phyloP scores from a whole-genome alignment of 2,888 invertebrate species.

The Sabatieria punctata region DNA sequence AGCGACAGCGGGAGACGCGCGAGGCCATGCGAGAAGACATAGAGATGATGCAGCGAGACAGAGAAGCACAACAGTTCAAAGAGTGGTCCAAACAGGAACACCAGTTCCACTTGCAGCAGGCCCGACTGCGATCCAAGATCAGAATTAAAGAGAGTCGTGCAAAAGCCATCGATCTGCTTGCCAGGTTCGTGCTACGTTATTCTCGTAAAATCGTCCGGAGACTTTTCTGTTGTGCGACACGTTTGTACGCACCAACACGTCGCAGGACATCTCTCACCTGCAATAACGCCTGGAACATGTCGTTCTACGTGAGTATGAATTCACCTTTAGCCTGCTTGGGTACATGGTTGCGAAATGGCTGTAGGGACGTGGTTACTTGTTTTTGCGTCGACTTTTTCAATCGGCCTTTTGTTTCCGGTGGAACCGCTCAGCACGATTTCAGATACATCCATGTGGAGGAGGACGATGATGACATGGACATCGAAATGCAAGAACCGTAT shows the following conservation, averaged over 20 bases:
- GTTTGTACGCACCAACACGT: too few relatives aligned
- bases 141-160: conserved; percentile 90
- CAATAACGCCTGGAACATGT: too few relatives aligned
- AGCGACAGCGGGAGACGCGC: conserved; percentile 64
- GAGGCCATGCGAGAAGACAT: conserved; percentile 40
- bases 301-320: too few relatives aligned
- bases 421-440: too few relatives aligned
- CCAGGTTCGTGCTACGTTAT: conserved; percentile 56
- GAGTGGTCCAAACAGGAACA: conserved; percentile 94
- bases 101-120: conserved; percentile 91
- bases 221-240: too few relatives aligned
- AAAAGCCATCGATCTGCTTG: conserved; percentile 90
- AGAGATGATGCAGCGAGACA: conserved; percentile 55
- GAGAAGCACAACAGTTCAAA: conserved; percentile 72
- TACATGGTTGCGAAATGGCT: too few relatives aligned
- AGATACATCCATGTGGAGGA: conserved; percentile 4
- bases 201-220: too few relatives aligned
- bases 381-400: too few relatives aligned
- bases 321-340: too few relatives aligned
- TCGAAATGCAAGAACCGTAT: conserved; percentile 96
- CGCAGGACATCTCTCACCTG: too few relatives aligned
- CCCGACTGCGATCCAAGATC: conserved; percentile 74
- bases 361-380: too few relatives aligned
- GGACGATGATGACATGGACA: conserved; percentile 53
- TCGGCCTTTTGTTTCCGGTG: too few relatives aligned